These are phyloP conservation scores for Pseudoatta argentina DNA, from an alignment of 1,140 invertebrate species.

Conservation along the genomic window DNA sequence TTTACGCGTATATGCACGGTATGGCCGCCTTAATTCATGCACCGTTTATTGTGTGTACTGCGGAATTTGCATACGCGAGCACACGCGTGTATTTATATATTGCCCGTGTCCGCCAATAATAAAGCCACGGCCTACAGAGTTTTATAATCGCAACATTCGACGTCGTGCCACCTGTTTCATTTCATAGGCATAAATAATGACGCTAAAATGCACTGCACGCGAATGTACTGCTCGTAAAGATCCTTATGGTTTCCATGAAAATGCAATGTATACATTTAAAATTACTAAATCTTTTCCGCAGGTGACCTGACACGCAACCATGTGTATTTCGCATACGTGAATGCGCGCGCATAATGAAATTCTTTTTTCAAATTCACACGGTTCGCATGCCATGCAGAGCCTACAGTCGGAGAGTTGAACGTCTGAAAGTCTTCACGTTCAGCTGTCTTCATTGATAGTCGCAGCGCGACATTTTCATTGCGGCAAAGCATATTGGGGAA, in stretches of 20 bases:
- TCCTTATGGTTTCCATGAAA: slow-evolving; percentile 18
- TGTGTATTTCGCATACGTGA: too few species aligned
- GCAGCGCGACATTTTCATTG: slow-evolving; percentile 2
- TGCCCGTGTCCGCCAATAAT: slow-evolving; percentile 9
- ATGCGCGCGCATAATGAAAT: neutral
- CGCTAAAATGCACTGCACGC: slow-evolving; percentile 1
- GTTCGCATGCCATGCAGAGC: neutral
- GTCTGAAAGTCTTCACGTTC: neutral
- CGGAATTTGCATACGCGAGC: slow-evolving; percentile 31
- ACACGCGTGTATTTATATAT: slow-evolving; percentile 1
- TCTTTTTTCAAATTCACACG: neutral
- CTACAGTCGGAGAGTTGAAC: neutral
- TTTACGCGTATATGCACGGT: neutral
- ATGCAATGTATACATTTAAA: slow-evolving; percentile 2
- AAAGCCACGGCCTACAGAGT: slow-evolving; percentile 2
- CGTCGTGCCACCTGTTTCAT: slow-evolving; percentile 26
- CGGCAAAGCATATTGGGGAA: neutral
- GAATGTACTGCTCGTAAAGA: slow-evolving; percentile 23
- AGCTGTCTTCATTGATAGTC: slow-evolving; percentile 39
- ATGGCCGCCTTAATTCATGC: slow-evolving; percentile 27
- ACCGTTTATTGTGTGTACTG: neutral
- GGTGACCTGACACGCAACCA: neutral
- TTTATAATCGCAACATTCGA: slow-evolving; percentile 8
- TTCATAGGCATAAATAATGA: slow-evolving; percentile 16
- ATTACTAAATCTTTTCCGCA: neutral